phyloP scores from a whole-genome alignment of 2,797 vertebrate genomes.

The Nothura maculosa region DNA sequence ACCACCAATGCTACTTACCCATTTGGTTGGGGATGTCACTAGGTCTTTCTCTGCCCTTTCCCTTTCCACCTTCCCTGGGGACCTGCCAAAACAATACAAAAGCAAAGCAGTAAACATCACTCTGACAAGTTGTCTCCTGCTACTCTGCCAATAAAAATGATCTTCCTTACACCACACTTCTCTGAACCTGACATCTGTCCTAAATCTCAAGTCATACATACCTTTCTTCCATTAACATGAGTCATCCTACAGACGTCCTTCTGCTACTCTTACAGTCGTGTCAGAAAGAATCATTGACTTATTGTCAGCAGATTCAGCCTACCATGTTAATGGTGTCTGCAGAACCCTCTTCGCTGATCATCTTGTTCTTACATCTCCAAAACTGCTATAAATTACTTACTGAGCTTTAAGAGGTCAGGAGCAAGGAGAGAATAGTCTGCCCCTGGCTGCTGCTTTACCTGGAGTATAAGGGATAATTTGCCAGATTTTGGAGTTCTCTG shows the following conservation, averaged over 20 bases:
- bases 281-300: constrained; percentile 77
- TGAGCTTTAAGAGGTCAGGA: constrained; percentile 19
- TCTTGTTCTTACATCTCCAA: constrained; percentile 6
- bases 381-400: constrained; percentile 44
- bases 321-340: constrained; percentile 66
- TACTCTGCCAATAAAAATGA: constrained; percentile 59
- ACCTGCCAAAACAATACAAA: constrained; percentile 40
- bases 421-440: neutral
- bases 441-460: neutral
- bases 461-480: neutral
- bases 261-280: constrained; percentile 31
- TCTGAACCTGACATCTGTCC: constrained; percentile 70
- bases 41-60: neutral
- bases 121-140: constrained; percentile 65
- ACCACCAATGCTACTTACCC: neutral
- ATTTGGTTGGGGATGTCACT: neutral
- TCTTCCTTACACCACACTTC: constrained; percentile 47
- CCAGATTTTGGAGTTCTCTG: neutral
- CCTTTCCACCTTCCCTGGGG: constrained; percentile 37
- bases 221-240: constrained; percentile 66
- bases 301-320: constrained; percentile 61
- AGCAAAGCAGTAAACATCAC: constrained; percentile 42
- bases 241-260: constrained; percentile 49
- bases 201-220: constrained; percentile 58
- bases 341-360: constrained; percentile 16